Evolutionary conservation across 2,797 vertebrate species (phyloP), one percentile per base, ranked within the genome.

Genomic region (Sebastes melanostomus): DNA sequence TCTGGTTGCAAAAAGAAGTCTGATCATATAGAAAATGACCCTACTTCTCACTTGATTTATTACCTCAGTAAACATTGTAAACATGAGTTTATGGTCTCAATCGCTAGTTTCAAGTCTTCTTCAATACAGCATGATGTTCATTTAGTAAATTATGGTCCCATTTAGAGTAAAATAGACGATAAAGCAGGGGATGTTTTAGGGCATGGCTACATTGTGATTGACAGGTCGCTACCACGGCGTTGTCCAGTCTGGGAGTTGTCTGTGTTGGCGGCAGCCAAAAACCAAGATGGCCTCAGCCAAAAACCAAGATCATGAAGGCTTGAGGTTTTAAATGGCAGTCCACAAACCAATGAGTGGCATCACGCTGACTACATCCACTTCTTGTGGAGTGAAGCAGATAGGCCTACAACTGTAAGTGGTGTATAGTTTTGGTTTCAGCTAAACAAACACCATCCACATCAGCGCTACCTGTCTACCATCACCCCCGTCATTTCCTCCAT

Each of bases 121-220:
- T 50, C 42, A 50, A 20, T 50, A 50, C 16, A 20, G 18, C 42
- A 46, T 46, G 42, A 46, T 46, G 14, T 46, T 18, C 42, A 8
- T 18, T 46, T 18, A 18, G 42, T 46, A 18, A 46, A 46, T 46
- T 0, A 46, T 46, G 16, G 42, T 46, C 42, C 42, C 42, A 46
- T 46, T 16, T 46, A 46, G 42, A 46, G 42, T 46, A 0, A 46
- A 46, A 46, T 46, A 46, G 42, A 46, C 0, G 0, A 46, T 46
- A 46, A 46, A 46, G 42, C 42, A 46, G 42, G 42, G 42, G 0
- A 46, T 18, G 42, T 0, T 46, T 18, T 0, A 18, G 42, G 14
- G 6, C 42, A 0, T 46, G 42, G 42, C 42, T 46, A 46, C 38
- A 6, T 42, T 42, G 38, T 42, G 38, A 42, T 42, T 42, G 38